Percentiles rank a stretch among this genome's conserved stretches.
Evolutionary conservation across 2,888 invertebrate species (phyloP).

Genomic region (Galerucella nymphaeae): DNA sequence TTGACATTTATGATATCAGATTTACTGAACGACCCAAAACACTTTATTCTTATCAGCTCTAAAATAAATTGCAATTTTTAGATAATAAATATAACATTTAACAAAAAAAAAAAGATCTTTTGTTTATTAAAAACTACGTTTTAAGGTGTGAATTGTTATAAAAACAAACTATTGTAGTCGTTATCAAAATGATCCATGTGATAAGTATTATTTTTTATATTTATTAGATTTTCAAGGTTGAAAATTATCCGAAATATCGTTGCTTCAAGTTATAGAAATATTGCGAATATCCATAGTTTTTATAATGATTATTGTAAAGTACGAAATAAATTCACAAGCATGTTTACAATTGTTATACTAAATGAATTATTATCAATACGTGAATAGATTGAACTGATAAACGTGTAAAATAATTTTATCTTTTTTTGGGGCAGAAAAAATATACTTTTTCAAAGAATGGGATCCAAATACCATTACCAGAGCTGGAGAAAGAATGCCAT

Average conservation of each 20-base stretch:
- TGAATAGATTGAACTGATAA: conserved; percentile 4
- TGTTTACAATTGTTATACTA: background rate
- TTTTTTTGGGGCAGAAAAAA: too few relatives aligned
- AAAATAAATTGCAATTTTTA: conserved; percentile 2
- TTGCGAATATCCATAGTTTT: background rate
- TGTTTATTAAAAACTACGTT: too few relatives aligned
- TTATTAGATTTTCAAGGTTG: background rate
- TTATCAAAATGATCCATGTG: too few relatives aligned
- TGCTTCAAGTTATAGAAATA: background rate
- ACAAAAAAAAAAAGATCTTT: too few relatives aligned
- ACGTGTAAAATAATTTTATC: background rate
- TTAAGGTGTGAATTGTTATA: too few relatives aligned
- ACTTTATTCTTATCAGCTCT: background rate
- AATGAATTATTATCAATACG: conserved; percentile 2
- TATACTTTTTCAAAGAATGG: too few relatives aligned
- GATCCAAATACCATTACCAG: too few relatives aligned
- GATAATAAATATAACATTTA: too few relatives aligned
- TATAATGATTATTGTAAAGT: background rate
- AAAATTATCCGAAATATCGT: background rate
- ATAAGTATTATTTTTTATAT: too few relatives aligned
- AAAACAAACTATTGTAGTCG: too few relatives aligned
- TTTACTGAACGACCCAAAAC: background rate
- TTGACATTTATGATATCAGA: conserved; percentile 22
- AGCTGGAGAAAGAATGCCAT: too few relatives aligned
- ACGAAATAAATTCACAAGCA: background rate